A percentile compares a stretch with the other conserved stretches of the same genome.
These are phyloP conservation scores for Toxotes chatareus DNA, from an alignment of 2,113 vertebrate species.

Conservation along the genomic window DNA sequence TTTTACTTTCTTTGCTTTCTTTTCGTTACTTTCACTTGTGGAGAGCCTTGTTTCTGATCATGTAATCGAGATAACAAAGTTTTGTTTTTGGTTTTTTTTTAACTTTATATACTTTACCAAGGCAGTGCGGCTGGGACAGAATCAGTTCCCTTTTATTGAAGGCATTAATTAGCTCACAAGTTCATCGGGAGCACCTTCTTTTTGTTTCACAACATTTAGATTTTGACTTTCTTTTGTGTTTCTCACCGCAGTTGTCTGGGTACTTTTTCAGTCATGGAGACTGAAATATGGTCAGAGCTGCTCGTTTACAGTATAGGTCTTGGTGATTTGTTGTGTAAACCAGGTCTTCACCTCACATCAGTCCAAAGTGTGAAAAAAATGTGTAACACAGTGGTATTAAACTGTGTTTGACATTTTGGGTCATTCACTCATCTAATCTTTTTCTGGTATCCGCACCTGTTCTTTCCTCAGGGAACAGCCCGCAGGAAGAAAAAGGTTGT, in stretches of 20 bases:
- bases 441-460: slow-evolving; percentile 18
- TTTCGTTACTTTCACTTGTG: not conserved
- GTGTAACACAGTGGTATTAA: not conserved
- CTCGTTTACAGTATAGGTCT: not conserved
- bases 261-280: not conserved
- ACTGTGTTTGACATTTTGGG: slow-evolving; percentile 16
- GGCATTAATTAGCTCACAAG: not conserved
- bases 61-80: not conserved
- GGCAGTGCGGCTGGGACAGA: too few relatives aligned
- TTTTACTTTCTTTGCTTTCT: not conserved
- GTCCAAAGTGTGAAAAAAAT: not conserved
- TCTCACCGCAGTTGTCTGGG: too few relatives aligned
- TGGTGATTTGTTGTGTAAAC: not conserved
- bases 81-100: not conserved
- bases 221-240: too few relatives aligned
- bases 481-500: slow-evolving; percentile 99
- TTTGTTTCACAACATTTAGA: not conserved
- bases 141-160: not conserved
- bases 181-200: not conserved
- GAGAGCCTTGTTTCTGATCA: not conserved
- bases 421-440: not conserved
- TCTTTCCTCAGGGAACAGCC: slow-evolving; percentile 89
- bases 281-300: not conserved
- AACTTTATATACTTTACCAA: not conserved
- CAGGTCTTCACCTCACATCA: not conserved